Evolutionary conservation across 2,888 invertebrate genomes (phyloP).

Genomic region (Molorchus minor): DNA sequence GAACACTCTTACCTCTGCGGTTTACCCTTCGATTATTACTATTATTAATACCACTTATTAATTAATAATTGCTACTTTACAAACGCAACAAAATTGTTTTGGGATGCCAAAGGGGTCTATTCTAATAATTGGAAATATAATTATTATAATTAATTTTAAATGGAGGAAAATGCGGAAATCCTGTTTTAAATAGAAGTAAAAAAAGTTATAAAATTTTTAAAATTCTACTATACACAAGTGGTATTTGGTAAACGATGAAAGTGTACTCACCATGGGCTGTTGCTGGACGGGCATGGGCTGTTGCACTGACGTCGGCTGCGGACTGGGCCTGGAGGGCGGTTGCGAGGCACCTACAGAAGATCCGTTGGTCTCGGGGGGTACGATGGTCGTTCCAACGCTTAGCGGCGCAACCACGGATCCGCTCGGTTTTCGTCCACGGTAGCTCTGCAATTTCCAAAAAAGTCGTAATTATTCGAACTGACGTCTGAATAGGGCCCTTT

Average conservation of each 20-base stretch:
- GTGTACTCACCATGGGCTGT: constrained; percentile 60
- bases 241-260: not conserved
- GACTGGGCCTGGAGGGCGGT: constrained; percentile 58
- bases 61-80: too few relatives aligned
- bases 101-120: too few relatives aligned
- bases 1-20: too few relatives aligned
- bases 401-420: constrained; percentile 56
- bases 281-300: constrained; percentile 58
- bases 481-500: constrained; percentile 11
- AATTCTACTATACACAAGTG: not conserved
- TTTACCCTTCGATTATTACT: too few relatives aligned
- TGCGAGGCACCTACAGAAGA: constrained; percentile 47
- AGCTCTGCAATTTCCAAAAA: constrained; percentile 56
- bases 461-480: constrained; percentile 6
- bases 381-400: constrained; percentile 46
- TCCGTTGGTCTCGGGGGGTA: constrained; percentile 51
- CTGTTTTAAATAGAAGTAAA: too few relatives aligned
- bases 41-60: too few relatives aligned
- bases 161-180: too few relatives aligned
- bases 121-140: too few relatives aligned
- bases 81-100: too few relatives aligned
- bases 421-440: constrained; percentile 61
- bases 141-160: too few relatives aligned
- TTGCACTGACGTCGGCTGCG: constrained; percentile 57
- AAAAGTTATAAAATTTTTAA: too few relatives aligned